Evolutionary conservation across 1,140 invertebrate species (phyloP).

Genomic region (Spodoptera frugiperda): DNA sequence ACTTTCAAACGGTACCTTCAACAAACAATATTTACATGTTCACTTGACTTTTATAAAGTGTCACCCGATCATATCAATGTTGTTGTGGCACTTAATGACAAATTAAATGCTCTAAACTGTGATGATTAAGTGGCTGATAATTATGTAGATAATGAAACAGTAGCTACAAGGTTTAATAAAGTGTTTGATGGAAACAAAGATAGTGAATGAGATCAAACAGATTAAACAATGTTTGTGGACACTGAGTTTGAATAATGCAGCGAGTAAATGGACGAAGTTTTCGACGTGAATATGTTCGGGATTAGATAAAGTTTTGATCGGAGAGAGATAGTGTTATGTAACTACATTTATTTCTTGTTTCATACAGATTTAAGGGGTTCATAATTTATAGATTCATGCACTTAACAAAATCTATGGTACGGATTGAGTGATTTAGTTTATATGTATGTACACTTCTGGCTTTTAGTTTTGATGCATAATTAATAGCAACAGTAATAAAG

Average conservation of each 20-base stretch:
- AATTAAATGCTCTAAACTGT: slow-evolving; percentile 3
- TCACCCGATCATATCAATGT: not conserved
- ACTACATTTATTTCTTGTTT: not conserved
- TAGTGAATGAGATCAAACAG: slow-evolving; percentile 19
- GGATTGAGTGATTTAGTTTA: no score
- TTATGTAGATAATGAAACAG: slow-evolving; percentile 31
- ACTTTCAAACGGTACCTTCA: slow-evolving; percentile 3
- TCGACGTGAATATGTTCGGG: not conserved
- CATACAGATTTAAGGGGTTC: no score
- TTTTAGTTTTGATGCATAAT: no score
- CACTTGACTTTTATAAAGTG: not conserved
- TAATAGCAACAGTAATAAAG: no score
- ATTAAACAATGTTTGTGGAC: slow-evolving; percentile 33
- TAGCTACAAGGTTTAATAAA: slow-evolving; percentile 24
- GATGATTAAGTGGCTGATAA: slow-evolving; percentile 33
- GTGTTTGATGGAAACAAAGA: slow-evolving; percentile 36
- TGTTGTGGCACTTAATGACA: slow-evolving; percentile 2
- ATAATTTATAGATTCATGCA: no score
- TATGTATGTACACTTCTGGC: no score
- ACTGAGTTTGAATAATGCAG: slow-evolving; percentile 18
- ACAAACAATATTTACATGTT: not conserved
- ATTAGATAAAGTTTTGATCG: slow-evolving; percentile 7
- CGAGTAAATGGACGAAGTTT: not conserved
- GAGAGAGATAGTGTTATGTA: not conserved
- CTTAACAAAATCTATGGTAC: no score